These are phyloP conservation scores for Colletes latitarsis DNA, from an alignment of 1,140 invertebrate genomes.

Conservation along the genomic window DNA sequence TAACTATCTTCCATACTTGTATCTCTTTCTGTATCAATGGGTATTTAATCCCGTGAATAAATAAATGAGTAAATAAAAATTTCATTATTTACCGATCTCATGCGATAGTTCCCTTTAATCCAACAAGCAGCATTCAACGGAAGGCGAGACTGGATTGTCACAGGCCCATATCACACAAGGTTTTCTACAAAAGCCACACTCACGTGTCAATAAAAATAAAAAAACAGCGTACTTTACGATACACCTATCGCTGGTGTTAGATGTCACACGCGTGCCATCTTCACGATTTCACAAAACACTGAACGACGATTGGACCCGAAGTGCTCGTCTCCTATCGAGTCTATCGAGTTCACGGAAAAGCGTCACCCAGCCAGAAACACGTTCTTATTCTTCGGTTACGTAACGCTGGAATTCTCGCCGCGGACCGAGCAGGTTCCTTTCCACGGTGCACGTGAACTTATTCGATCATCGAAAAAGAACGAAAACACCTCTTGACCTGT, in stretches of 20 bases:
- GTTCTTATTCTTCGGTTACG: conserved; percentile 18
- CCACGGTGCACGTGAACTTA: not conserved
- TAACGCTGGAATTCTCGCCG: conserved; percentile 15
- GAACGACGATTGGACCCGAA: conserved; percentile 15
- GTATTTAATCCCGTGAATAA: too few relatives aligned
- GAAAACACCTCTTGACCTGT: not conserved
- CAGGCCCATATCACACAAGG: not conserved
- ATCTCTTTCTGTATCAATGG: too few relatives aligned
- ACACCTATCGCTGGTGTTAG: conserved; percentile 11
- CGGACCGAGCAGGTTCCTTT: not conserved
- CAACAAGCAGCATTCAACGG: conserved; percentile 16
- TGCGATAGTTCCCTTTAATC: conserved; percentile 32
- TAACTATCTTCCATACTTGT: too few relatives aligned
- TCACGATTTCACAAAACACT: conserved; percentile 26
- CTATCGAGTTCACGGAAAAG: conserved; percentile 15
- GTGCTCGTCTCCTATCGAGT: not conserved
- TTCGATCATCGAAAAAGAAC: not conserved
- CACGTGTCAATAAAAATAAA: conserved; percentile 13
- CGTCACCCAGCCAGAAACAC: not conserved
- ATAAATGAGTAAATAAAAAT: not conserved
- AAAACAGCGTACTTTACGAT: conserved; percentile 13
- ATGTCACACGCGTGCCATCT: conserved; percentile 17
- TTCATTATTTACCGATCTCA: conserved; percentile 33
- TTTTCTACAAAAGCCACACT: conserved; percentile 24
- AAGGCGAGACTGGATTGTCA: not conserved